Evolutionary conservation across 2,797 vertebrate genomes (phyloP), one percentile per base, ranked within the genome.

Genomic region (Ctenopoma multispine): DNA sequence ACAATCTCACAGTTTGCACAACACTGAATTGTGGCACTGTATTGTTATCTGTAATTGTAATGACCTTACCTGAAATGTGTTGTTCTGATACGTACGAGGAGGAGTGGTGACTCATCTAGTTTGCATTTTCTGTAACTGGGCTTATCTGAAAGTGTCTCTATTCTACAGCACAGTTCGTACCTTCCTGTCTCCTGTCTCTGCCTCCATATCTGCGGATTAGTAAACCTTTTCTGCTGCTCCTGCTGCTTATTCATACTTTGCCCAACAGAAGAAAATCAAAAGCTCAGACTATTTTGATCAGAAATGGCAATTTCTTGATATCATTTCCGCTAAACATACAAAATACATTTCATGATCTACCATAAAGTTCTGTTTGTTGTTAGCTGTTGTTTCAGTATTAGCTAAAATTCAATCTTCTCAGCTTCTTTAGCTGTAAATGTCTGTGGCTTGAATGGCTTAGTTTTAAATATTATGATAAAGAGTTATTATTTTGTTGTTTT

Each of bases 41-140:
- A 80, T 83, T 82, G 66, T 87, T 80, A 90, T 94, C 88, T 90
- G 83, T 92, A 88, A 89, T 90, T 91, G 77, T 90, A 87, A 89
- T 92, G 82, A 90, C 87, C 88, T 89, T 86, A 90, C 85, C 87
- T 88, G 87, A 82, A 89, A 84, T 71, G 82, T 91, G 86, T 90
- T 90, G 81, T 87, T 82, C 76, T 73, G 80, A 79, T 82, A 77
- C 53, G 62, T 83, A 82, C 54, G 78, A 82, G 80, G 86, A 90
- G 83, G 84, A 82, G 83, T 82, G 86, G 90, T 94, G 90, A 92
- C 81, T 94, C 90, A 92, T 92, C 85, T 83, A 59, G 82, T 91
- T 92, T 85, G 89, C 89, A 86, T 87, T 85, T 88, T 89, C 89
- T 84, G 69, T 81, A 81, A 81, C 82, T 77, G 72, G 44, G 81